Base-by-base conservation (phyloP, 1,140 invertebrate genomes). In the Zaprionus ghesquierei region DNA sequence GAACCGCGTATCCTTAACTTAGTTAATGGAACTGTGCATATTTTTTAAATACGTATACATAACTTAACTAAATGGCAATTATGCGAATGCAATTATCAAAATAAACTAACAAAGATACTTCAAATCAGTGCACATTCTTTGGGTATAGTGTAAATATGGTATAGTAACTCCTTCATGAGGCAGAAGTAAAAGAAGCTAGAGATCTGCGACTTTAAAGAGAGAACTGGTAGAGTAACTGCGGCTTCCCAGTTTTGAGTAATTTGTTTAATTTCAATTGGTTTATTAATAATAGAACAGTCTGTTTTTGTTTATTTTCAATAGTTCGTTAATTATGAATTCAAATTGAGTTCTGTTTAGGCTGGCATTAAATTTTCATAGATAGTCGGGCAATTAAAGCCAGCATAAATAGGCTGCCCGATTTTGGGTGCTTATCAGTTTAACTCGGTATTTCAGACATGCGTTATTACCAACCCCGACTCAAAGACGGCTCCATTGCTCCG, bases 381-480 rank as follows among this genome's bases (percentile, higher is more conserved):
- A 31, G 5, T n/a, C 0, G 6, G 10, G 18, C 31, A 66, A 66
- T 72, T 66, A 66, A 55, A 33, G n/a, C 10, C 27, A 23, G 46
- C 41, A 72, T 72, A 72, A 54, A 68, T 66, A 66, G 25, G 2
- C 2, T 5, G 54, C 23, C 9, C 4, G 8, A 33, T 10, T 9
- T 3, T 2, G 0, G 38, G 6, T n/a, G n/a, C 13, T 9, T 3
- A 18, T 23, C 31, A 70, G 69, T 70, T 23, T 6, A 3, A 0
- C 13, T 46, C 33, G 4, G 10, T n/a, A n/a, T 1, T 12, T 2
- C 13, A 20, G 15, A 15, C 51, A 76, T 76, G 74, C 79, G 77
- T 10, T 89, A 87, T 22, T 89, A 87, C 65, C 56, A 69, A 23
- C 84, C 84, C 6, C 59, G 79, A 29, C 68, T 84, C 9, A 51